These are phyloP conservation scores for Dendropsophus ebraccatus DNA, from an alignment of 2,113 vertebrate genomes.

Conservation along the genomic window DNA sequence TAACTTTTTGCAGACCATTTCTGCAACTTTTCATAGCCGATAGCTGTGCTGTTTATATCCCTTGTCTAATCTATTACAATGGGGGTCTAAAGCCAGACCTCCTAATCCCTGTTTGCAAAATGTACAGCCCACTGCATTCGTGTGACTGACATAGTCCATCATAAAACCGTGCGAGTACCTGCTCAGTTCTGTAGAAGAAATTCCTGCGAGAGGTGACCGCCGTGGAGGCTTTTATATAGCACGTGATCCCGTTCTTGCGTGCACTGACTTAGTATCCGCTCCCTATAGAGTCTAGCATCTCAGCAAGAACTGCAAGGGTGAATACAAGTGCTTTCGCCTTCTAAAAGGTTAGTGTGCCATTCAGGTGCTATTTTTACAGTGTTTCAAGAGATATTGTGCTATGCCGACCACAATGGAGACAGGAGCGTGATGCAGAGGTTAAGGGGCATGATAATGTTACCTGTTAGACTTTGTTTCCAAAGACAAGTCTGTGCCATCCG, in stretches of 20 bases:
- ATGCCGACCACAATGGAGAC: not conserved
- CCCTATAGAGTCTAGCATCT: not conserved
- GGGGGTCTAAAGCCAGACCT: no score
- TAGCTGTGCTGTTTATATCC: not conserved
- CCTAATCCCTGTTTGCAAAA: not conserved
- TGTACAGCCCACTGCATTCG: not conserved
- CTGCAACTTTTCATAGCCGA: no score
- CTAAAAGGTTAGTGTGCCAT: constrained; percentile 16
- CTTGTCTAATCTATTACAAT: no score
- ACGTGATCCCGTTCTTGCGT: not conserved
- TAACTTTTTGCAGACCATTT: no score
- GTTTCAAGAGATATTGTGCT: not conserved
- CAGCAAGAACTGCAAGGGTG: not conserved
- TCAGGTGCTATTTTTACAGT: not conserved
- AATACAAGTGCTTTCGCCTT: not conserved
- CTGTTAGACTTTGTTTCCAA: not conserved
- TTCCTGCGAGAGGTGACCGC: no score
- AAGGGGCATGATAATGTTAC: not conserved
- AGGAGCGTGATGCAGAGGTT: not conserved
- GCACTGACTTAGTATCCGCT: not conserved
- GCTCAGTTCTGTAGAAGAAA: not conserved
- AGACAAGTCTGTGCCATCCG: not conserved
- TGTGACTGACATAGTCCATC: not conserved
- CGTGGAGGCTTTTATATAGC: no score
- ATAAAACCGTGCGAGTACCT: not conserved